Base-by-base conservation (phyloP, 2,113 vertebrate species). In the Rynchops niger region DNA sequence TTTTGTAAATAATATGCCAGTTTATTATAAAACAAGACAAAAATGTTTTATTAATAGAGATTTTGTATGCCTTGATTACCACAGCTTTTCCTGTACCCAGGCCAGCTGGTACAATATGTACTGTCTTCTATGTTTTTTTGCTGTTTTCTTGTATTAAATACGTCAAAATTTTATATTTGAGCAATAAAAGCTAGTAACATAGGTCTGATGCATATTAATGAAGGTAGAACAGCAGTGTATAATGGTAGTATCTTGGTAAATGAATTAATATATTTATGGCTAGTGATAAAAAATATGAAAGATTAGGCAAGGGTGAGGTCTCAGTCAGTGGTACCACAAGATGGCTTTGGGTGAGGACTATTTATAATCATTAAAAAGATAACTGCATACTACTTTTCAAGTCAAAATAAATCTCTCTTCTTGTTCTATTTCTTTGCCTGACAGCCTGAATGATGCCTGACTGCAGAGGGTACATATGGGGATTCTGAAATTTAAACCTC, bases 81-180 rank as follows among this genome's bases (percentile, higher is more conserved):
- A 47, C 49, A 67, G 88, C 30, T 95, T 95, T 86, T 84, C 65
- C 42, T 69, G 61, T 61, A 87, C 62, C 34, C 47, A 62, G 69
- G 94, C 66, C 82, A 93, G 47, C 84, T 95, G 90, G 84, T 88
- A 95, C 86, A 69, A 59, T 72, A 78, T 79, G 43, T 71, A 95
- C 59, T 71, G 52, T 65, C 82, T 85, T 92, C 73, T 82, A 82
- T 80, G 81, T 83, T 97, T 97, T 96, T 67, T 55, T 83, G 87
- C 74, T 96, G 61, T 82, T 96, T 96, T 95, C 89, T 67, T 13
- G 8, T 73, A 81, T 90, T 98, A 97, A 97, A 95, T 89, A 93
- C 16, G 59, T 96, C 94, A 93, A 62, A 79, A 85, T 95, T 98
- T 97, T 91, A 85, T 96, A 91, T 58, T 2, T 43, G 43, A 82